Evolutionary conservation across 1,140 invertebrate species (phyloP), one percentile per base, ranked within the genome.

Genomic region (Drosophila pachea): DNA sequence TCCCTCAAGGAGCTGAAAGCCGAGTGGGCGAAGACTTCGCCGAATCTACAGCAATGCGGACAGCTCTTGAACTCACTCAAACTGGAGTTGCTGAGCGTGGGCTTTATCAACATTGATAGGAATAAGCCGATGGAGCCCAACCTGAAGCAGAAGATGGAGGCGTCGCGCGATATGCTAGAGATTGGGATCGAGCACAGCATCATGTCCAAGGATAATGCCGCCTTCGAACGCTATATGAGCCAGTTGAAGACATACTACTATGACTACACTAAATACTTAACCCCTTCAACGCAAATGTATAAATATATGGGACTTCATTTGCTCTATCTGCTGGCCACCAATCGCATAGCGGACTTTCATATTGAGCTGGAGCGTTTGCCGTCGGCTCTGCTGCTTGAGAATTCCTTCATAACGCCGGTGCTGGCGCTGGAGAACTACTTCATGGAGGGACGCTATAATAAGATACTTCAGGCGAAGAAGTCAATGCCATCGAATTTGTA

Each of bases 381-480:
- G 7, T 93, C 95, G 50, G 95, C 97, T 89, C 94, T 97, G 64
- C 94, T 99, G 82, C 94, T 97, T 87, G 93, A 93, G 31, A 98
- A 99, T 88, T 93, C 95, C 35, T 99, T 98, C 90, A 98, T 99
- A 16, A 93, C 94, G 74, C 97, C 99, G 89, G 97, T 98, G 0
- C 91, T 99, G 4, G 96, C 95, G 33, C 91, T 99, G 76, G 98
- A 99, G 88, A 98, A 99, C 87, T 99, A 97, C 90, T 92, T 99
- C 50, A 99, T 99, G 98, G 99, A 99, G 90, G 98, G 98, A 31
- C 97, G 96, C 66, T 99, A 99, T 88, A 99, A 99, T 89, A 99
- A 99, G 90, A 92, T 92, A 60, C 91, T 92, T 75, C 89, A 91
- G 63, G 92, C 92, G 35, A 92, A 92, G 90, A 91, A 92, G 68